Base-by-base conservation (phyloP, 2,888 invertebrate genomes). In the Watsonalla cultraria region DNA sequence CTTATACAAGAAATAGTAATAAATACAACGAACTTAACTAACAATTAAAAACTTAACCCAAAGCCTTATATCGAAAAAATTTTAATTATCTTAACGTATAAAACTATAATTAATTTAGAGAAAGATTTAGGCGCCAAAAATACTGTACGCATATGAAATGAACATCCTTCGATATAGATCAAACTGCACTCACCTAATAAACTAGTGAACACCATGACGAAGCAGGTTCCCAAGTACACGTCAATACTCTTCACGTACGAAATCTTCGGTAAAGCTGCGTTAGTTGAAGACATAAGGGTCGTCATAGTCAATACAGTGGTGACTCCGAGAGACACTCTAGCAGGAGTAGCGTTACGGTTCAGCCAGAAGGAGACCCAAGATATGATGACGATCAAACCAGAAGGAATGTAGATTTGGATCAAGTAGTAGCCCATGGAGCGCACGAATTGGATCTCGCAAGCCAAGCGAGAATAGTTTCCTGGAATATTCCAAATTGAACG, bases 141-240 rank as follows among this genome's bases (percentile, higher is more conserved):
- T 24, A 24, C 24, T 24, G 24, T 2, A 2, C 24, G 4, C 24
- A 24, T 24, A 24, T 24, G 4, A 24, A 24, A 24, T 2, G 2
- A 24, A 24, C 1, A 24, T 24, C 4, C 24, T 4, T 51, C 34
- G 39, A 47, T 5, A 6, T 33, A 5, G n/a, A 34, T 55, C 5
- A 11, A 6, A 24, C 5, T 2, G 6, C 1, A 57, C 71, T 93
- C 91, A 96, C 96, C 96, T 86, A 98, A 92, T 80, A 98, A 92
- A 83, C 97, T 97, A 74, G 97, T 97, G 92, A 98, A 98, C 79
- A 98, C 98, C 97, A 98, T 98, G 84, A 98, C 96, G 96, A 98
- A 98, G 92, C 97, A 97, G 80, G 97, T 97, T 83, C 97, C 97
- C 89, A 97, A 92, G 91, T 97, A 98, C 78, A 98, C 97, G 92